These are phyloP conservation scores for Grus americana DNA, from an alignment of 2,113 vertebrate species.

Conservation along the genomic window DNA sequence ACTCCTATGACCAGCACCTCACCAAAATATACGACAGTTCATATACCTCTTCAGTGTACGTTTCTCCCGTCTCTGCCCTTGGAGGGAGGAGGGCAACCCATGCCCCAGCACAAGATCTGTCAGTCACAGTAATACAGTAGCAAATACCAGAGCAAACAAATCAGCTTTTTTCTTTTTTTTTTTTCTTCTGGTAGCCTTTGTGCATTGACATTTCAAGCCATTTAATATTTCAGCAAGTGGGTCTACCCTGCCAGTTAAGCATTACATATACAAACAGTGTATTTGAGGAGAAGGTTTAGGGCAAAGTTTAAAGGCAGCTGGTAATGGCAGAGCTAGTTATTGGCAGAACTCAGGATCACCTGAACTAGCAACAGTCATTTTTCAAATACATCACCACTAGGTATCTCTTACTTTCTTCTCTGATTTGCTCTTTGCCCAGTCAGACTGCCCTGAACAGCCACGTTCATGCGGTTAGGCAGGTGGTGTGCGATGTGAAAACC, in stretches of 20 bases:
- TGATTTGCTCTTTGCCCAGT: neutral
- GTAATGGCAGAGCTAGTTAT: neutral
- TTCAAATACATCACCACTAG: neutral
- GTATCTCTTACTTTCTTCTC: neutral
- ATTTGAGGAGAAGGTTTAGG: neutral
- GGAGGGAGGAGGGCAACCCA: neutral
- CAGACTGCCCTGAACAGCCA: neutral
- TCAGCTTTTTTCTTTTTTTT: fast-evolving
- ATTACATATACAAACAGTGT: neutral
- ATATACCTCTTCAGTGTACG: fast-evolving
- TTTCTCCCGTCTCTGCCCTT: neutral
- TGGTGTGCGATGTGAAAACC: neutral
- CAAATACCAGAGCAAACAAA: neutral
- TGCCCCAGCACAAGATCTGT: neutral
- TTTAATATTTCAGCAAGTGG: neutral
- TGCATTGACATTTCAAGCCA: neutral
- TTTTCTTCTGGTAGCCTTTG: neutral
- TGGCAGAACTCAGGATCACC: neutral
- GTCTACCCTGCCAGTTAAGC: neutral
- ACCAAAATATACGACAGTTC: fast-evolving
- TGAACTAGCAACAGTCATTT: neutral
- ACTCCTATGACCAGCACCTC: neutral
- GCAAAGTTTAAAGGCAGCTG: neutral
- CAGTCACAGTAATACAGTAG: neutral
- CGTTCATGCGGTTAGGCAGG: neutral